Evolutionary conservation across 2,113 vertebrate species (phyloP), one percentile per base, ranked within the genome.

Genomic region (Excalfactoria chinensis): DNA sequence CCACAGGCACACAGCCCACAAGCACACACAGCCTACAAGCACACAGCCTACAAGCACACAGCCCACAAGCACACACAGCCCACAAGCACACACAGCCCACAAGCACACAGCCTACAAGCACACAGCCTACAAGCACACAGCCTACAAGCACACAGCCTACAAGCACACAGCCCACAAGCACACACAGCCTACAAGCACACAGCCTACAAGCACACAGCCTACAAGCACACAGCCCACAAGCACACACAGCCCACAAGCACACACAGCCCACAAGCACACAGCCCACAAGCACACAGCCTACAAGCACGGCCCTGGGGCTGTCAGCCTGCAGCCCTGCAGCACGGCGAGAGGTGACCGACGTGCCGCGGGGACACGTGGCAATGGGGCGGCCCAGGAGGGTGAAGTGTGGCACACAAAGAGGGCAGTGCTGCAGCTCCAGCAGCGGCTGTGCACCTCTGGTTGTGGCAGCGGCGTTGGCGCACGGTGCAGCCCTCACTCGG

Each of bases 401-500:
- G 23, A 25, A 13, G 23, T 4, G 6, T 22, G 49, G 49, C 49
- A 15, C 49, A 26, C 49, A 13, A 6, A 14, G 22, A 8, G 14
- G 26, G 48, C 30, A 35, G 14, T 34, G 46, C 37, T 7, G 56
- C 32, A 14, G 30, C 1, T 25, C 49, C 43, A 5, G 13, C 2
- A 4, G 49, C 8, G 25, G 20, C 11, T 48, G 20, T 48, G 46
- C 20, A 48, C 46, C 46, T 21, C 46, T 48, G 46, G 46, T 21
- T 21, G 46, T 48, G 49, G 22, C 68, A 20, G 46, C 44, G 25
- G 64, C 0, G 0, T 6, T 0, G 7, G 34, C 3, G 58, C 1
- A 3, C 6, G 58, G 41, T 25, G 11, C 80, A 8, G 55, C 68
- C 34, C 62, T 25, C 3, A 28, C 30, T 3, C 1, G 18, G 82